phyloP scores from a whole-genome alignment of 2,888 invertebrate species.

The Parapristionchus giblindavisi region DNA sequence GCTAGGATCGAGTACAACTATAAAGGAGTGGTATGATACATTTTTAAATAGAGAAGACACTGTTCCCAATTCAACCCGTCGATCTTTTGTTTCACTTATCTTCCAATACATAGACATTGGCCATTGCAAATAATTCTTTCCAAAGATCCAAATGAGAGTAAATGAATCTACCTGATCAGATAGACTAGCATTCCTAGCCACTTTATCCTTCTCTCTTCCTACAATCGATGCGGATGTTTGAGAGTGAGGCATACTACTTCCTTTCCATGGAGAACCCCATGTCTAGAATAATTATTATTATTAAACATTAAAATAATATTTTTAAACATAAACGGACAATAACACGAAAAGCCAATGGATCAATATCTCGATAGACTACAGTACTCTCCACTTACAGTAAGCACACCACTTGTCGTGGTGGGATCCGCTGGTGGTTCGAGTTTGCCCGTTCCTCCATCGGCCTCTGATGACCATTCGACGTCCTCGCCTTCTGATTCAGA shows the following conservation, averaged over 20 bases:
- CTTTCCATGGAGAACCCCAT: constrained; percentile 21
- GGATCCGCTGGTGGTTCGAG: neutral
- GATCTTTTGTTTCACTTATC: neutral
- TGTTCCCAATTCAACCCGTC: neutral
- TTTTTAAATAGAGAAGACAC: neutral
- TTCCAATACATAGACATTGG: too few species aligned
- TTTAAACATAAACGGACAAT: neutral
- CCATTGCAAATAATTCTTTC: too few species aligned
- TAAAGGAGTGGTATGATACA: neutral
- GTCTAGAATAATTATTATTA: constrained; percentile 21
- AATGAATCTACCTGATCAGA: constrained; percentile 31
- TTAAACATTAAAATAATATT: neutral
- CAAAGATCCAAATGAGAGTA: too few species aligned
- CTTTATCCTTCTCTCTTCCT: constrained; percentile 29
- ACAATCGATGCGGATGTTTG: neutral
- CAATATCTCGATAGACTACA: neutral
- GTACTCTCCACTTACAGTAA: neutral
- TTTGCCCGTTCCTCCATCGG: neutral
- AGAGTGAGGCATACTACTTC: constrained; percentile 13
- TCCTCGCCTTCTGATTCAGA: constrained; percentile 40
- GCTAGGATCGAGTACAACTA: constrained; percentile 34
- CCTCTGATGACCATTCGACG: constrained; percentile 43
- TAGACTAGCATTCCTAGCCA: constrained; percentile 27
- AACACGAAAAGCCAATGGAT: too few species aligned
- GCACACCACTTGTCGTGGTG: neutral